These are phyloP conservation scores for Calephelis perditalis DNA, from an alignment of 2,888 invertebrate species.

Conservation along the genomic window DNA sequence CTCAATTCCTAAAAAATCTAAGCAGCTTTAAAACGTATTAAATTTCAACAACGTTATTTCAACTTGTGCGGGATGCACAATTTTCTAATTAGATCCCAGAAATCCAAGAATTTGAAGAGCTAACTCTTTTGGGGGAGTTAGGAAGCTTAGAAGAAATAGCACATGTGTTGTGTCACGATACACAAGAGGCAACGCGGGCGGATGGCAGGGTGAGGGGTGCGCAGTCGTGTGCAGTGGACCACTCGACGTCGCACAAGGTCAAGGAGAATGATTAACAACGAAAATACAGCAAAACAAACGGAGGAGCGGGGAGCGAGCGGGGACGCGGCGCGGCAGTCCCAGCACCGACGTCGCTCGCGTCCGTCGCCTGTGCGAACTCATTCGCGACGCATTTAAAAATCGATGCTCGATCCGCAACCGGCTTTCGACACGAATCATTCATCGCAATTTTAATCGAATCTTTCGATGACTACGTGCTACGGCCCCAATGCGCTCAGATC, in stretches of 20 bases:
- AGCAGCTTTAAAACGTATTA: slow-evolving; percentile 2
- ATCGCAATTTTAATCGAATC: slow-evolving; percentile 53
- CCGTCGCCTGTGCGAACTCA: slow-evolving; percentile 63
- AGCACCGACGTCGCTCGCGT: slow-evolving; percentile 66
- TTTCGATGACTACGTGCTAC: slow-evolving; percentile 48
- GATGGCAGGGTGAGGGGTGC: slow-evolving; percentile 64
- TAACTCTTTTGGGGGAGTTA: slow-evolving; percentile 23
- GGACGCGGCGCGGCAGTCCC: slow-evolving; percentile 66
- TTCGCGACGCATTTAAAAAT: slow-evolving; percentile 69
- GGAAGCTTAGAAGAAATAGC: slow-evolving; percentile 41
- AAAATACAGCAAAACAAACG: slow-evolving; percentile 77
- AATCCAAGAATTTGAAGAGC: slow-evolving; percentile 9
- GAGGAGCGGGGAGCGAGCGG: slow-evolving; percentile 57
- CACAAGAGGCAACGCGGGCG: slow-evolving; percentile 59
- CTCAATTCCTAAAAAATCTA: background rate
- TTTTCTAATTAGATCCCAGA: background rate
- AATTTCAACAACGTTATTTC: background rate
- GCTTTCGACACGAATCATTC: slow-evolving; percentile 52
- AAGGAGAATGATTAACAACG: slow-evolving; percentile 80
- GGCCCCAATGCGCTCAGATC: slow-evolving; percentile 46
- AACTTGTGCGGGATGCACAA: slow-evolving; percentile 3
- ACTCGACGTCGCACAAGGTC: slow-evolving; percentile 77
- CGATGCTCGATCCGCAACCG: slow-evolving; percentile 73
- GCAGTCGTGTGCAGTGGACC: slow-evolving; percentile 76
- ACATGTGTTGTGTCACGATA: slow-evolving; percentile 58